phyloP scores from a whole-genome alignment of 2,113 vertebrate genomes.

The Malaclemys terrapin region DNA sequence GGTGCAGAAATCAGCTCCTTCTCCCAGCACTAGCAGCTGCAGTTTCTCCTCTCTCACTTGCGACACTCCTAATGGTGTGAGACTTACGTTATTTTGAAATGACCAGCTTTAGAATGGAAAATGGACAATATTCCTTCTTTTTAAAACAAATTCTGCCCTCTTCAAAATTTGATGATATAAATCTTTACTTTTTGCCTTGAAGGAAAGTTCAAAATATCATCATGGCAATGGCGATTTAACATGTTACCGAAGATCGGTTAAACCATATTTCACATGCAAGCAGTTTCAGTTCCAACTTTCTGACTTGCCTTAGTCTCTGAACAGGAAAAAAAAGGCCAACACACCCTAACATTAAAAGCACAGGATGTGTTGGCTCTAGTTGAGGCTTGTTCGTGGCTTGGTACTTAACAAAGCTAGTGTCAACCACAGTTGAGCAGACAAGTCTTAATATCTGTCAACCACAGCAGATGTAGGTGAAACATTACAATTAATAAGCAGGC shows the following conservation, averaged over 20 bases:
- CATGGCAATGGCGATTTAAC: not conserved
- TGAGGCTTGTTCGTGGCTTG: not conserved
- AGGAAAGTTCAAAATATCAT: not conserved
- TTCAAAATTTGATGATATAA: not conserved
- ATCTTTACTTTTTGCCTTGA: not conserved
- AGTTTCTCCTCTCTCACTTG: not conserved
- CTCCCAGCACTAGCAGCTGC: not conserved
- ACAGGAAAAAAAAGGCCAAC: not conserved
- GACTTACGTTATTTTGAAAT: not conserved
- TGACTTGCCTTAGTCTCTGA: not conserved
- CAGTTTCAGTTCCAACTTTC: conserved; percentile 3
- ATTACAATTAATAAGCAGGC: not conserved
- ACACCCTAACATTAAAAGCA: not conserved
- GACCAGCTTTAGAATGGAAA: not conserved
- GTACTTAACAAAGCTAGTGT: not conserved
- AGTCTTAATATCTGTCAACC: conserved; percentile 10
- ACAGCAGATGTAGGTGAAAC: not conserved
- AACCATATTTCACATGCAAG: not conserved
- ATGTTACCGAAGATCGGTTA: accelerated
- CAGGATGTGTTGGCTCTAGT: not conserved
- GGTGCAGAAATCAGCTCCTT: not conserved
- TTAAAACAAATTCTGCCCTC: not conserved
- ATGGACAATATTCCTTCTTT: not conserved
- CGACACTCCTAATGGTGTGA: not conserved
- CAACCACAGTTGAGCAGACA: not conserved